Evolutionary conservation across 2,113 vertebrate genomes (phyloP).

Genomic region (Hassar affinis): DNA sequence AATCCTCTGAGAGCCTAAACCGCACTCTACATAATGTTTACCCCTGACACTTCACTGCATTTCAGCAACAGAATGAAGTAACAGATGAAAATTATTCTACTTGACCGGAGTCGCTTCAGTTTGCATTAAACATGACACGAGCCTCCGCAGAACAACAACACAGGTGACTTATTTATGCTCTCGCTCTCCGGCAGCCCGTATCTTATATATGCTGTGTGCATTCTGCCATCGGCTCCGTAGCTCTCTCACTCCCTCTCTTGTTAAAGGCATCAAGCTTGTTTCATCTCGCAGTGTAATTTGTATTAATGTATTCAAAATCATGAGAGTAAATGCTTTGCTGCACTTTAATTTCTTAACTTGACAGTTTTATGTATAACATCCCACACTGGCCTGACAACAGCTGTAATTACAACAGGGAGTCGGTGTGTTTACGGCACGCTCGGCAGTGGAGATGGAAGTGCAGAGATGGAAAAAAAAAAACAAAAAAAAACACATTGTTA

Average conservation of each 20-base stretch:
- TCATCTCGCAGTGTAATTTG: conserved; percentile 61
- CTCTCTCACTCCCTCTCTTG: conserved; percentile 3
- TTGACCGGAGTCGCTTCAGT: background rate
- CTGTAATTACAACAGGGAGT: conserved; percentile 67
- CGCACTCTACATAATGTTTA: background rate
- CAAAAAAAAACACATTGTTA: background rate
- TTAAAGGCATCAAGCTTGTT: conserved; percentile 33
- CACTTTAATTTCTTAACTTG: conserved; percentile 73
- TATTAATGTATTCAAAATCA: conserved; percentile 66
- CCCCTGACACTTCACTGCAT: background rate
- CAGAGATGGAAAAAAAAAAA: no score
- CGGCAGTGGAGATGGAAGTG: conserved; percentile 1
- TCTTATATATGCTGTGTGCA: background rate
- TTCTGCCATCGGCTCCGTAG: background rate
- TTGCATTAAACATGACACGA: conserved; percentile 5
- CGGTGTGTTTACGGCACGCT: conserved; percentile 37
- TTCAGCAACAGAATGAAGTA: background rate
- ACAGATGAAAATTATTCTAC: background rate
- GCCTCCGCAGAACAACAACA: background rate
- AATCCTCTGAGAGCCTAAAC: background rate
- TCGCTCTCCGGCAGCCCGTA: background rate
- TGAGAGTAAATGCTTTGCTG: conserved; percentile 71
- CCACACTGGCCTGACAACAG: conserved; percentile 60
- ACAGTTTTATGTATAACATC: conserved; percentile 70
- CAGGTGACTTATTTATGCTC: conserved; percentile 6